Evolutionary conservation across 2,113 vertebrate species (phyloP).

Genomic region (Danionella cerebrum): DNA sequence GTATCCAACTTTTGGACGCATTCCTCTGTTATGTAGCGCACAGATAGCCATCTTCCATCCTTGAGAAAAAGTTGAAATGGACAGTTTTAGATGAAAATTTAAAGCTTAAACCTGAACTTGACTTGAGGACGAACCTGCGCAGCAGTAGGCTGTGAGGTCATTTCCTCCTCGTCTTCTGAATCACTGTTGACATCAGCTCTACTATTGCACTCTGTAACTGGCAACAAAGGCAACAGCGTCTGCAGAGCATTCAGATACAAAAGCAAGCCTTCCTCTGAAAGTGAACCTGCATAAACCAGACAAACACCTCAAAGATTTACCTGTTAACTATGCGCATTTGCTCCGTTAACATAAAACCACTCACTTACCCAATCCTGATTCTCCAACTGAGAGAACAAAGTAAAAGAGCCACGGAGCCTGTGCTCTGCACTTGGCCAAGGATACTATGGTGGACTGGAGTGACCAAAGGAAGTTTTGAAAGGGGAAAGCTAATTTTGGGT

Average conservation of each 20-base stretch:
- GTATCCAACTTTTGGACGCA: constrained; percentile 92
- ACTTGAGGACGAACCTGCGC: constrained; percentile 61
- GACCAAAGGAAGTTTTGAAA: constrained; percentile 87
- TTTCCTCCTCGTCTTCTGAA: constrained; percentile 87
- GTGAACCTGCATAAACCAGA: constrained; percentile 62
- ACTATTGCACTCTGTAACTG: constrained; percentile 67
- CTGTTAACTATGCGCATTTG: too few relatives aligned
- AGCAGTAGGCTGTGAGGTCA: constrained; percentile 57
- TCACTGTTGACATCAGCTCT: constrained; percentile 78
- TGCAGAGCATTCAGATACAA: constrained; percentile 84
- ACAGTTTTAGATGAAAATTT: neutral
- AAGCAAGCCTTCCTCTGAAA: constrained; percentile 89
- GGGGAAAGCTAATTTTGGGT: constrained; percentile 74
- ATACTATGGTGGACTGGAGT: constrained; percentile 63
- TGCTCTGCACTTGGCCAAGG: constrained; percentile 48
- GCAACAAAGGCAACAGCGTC: constrained; percentile 79
- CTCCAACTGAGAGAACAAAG: constrained; percentile 85
- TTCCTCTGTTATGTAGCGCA: constrained; percentile 82
- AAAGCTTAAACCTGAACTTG: too few relatives aligned
- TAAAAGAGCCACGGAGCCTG: constrained; percentile 89
- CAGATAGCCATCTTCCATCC: constrained; percentile 80
- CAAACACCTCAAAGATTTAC: constrained; percentile 9
- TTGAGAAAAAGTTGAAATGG: constrained; percentile 36
- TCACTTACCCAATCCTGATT: constrained; percentile 77
- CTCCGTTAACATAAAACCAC: too few relatives aligned